These are phyloP conservation scores for Synaphobranchus kaupii DNA, from an alignment of 2,797 vertebrate genomes.

Conservation along the genomic window DNA sequence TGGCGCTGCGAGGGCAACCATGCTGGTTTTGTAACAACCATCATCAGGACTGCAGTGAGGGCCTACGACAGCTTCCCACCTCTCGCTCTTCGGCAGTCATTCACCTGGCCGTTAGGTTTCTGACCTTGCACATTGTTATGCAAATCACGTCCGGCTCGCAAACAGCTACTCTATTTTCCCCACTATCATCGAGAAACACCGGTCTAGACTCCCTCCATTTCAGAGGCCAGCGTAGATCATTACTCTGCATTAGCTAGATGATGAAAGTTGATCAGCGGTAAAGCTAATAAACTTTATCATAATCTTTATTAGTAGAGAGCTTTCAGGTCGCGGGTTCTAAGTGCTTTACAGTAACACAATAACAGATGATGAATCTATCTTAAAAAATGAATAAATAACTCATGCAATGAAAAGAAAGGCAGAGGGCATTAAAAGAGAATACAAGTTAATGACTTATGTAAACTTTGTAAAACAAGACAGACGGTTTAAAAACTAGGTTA, in stretches of 20 bases:
- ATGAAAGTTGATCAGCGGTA: constrained; percentile 2
- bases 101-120: constrained; percentile 16
- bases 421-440: not conserved
- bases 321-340: not conserved
- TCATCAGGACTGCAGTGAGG: constrained; percentile 10
- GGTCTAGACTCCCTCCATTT: not conserved
- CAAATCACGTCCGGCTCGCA: constrained; percentile 23
- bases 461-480: not conserved
- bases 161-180: not conserved
- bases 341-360: not conserved
- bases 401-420: not conserved
- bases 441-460: not conserved
- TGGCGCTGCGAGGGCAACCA: not conserved
- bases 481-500: not conserved
- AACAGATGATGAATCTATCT: not conserved
- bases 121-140: constrained; percentile 27
- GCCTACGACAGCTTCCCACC: not conserved
- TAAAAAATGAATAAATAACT: not conserved
- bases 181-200: constrained; percentile 17
- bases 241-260: not conserved
- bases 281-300: constrained; percentile 5
- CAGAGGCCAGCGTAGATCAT: not conserved
- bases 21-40: constrained; percentile 29
- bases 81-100: constrained; percentile 19
- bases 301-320: not conserved